Evolutionary conservation across 2,888 invertebrate genomes (phyloP).

Genomic region (Melieria crassipennis): DNA sequence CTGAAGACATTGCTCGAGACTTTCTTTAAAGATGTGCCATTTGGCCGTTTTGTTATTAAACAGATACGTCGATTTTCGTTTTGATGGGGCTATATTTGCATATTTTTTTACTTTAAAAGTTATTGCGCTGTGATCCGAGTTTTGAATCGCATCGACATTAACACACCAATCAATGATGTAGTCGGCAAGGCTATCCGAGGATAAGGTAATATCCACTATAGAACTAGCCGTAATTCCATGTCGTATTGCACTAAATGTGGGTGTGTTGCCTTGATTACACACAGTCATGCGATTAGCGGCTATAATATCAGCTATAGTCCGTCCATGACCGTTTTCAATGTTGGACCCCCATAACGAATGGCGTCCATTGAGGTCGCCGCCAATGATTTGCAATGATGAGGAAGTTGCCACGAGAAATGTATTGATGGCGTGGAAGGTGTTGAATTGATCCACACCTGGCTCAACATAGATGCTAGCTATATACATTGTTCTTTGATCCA

Average conservation of each 20-base stretch:
- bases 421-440: too few species aligned
- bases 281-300: neutral
- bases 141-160: too few species aligned
- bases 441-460: neutral
- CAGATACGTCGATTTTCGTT: too few species aligned
- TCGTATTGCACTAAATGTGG: neutral
- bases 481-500: neutral
- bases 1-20: too few species aligned
- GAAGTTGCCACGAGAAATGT: too few species aligned
- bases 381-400: too few species aligned
- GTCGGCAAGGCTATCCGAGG: neutral
- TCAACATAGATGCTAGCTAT: slow-evolving; percentile 4
- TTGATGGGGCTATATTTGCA: too few species aligned
- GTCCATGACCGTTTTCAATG: neutral
- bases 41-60: too few species aligned
- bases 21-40: too few species aligned
- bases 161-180: too few species aligned
- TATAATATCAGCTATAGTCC: neutral
- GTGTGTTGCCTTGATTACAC: neutral
- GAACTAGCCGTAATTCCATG: neutral
- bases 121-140: too few species aligned
- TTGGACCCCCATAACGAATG: neutral
- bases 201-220: neutral
- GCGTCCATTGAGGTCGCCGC: neutral
- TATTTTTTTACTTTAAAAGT: too few species aligned